Percentiles rank a stretch among this genome's conserved stretches.
phyloP scores from a whole-genome alignment of 2,797 vertebrate genomes.

The Enteromius afrohamiltoni region DNA sequence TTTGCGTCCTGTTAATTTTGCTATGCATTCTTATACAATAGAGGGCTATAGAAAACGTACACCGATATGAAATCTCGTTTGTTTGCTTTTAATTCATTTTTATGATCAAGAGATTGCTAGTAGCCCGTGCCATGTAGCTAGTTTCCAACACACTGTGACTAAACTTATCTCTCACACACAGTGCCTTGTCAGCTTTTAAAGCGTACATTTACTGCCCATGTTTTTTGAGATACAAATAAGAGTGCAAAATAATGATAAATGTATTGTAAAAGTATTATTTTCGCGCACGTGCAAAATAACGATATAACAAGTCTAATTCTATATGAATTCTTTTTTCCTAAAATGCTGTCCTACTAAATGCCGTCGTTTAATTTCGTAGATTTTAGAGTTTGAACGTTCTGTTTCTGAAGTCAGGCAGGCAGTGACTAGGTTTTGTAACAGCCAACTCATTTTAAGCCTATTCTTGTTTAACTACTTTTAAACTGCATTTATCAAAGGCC shows the following conservation, averaged over 20 bases:
- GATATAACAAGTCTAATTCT: neutral
- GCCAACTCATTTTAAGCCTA: constrained; percentile 2
- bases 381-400: neutral
- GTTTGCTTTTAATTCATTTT: constrained; percentile 8
- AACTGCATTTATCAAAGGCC: constrained; percentile 48
- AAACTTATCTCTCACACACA: constrained; percentile 1
- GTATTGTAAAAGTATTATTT: neutral
- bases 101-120: neutral
- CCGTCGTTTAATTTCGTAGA: neutral
- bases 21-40: neutral
- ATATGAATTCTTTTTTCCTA: too few relatives aligned
- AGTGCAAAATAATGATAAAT: too few relatives aligned
- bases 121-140: neutral
- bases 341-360: neutral
- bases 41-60: neutral
- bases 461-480: constrained; percentile 22
- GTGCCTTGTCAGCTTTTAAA: constrained; percentile 13
- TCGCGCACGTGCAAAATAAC: neutral
- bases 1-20: neutral
- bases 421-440: neutral
- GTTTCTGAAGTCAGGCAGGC: neutral
- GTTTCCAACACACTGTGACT: constrained; percentile 14
- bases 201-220: neutral
- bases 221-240: neutral
- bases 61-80: neutral